Conservation (phyloP, 2,888 invertebrate genomes). For the Nomada fucata region DNA sequence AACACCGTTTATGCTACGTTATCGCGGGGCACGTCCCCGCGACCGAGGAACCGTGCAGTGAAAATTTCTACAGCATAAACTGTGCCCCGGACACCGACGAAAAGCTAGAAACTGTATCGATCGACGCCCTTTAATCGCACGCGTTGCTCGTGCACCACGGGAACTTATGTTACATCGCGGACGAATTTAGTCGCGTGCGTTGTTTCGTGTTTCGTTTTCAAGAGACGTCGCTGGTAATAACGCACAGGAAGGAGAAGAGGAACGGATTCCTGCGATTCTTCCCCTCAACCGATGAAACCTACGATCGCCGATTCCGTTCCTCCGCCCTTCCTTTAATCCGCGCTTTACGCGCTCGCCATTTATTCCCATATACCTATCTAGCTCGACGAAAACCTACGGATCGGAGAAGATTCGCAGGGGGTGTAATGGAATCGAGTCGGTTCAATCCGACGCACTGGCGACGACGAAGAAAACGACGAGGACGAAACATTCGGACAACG, state of each 20-base stretch:
- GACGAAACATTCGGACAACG: slow-evolving; percentile 47
- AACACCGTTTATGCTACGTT: too few relatives aligned
- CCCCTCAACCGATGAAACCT: not conserved
- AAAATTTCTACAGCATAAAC: not conserved
- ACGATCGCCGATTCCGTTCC: not conserved
- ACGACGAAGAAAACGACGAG: slow-evolving; percentile 37
- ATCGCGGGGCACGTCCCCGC: not conserved
- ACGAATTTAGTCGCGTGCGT: slow-evolving; percentile 3
- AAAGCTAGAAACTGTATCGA: not conserved
- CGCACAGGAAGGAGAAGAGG: not conserved
- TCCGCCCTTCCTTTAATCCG: not conserved
- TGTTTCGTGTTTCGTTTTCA: not conserved
- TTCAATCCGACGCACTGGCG: slow-evolving; percentile 30
- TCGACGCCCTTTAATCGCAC: not conserved
- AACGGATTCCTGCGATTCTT: not conserved
- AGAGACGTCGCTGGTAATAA: not conserved
- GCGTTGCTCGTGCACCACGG: not conserved
- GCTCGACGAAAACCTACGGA: slow-evolving; percentile 36
- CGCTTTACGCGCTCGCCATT: slow-evolving; percentile 6
- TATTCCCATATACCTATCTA: slow-evolving; percentile 2
- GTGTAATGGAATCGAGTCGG: slow-evolving; percentile 49
- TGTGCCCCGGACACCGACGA: not conserved
- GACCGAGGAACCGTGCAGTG: not conserved
- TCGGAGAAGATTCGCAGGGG: slow-evolving; percentile 44
- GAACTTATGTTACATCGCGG: not conserved